Evolutionary conservation across 2,113 vertebrate genomes (phyloP).

Genomic region (Aegithalos caudatus): DNA sequence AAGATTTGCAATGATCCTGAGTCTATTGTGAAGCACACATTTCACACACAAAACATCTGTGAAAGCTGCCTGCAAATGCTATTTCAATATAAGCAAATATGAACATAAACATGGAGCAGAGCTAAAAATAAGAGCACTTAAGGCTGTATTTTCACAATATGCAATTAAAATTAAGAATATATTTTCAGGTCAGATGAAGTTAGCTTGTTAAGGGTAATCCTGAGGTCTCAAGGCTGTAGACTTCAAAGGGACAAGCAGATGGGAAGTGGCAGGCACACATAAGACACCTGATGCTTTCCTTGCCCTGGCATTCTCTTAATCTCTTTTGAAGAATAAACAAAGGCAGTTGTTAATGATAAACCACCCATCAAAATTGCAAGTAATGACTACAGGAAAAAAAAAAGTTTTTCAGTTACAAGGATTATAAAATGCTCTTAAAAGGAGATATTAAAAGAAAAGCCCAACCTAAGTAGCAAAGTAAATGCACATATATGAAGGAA

Average conservation of each 20-base stretch:
- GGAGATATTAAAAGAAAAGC: not conserved
- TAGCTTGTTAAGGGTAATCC: not conserved
- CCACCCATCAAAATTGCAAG: not conserved
- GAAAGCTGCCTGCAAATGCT: not conserved
- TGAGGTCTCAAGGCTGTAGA: not conserved
- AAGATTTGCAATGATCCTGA: not conserved
- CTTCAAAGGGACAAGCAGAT: not conserved
- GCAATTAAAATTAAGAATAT: not conserved
- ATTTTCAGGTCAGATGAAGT: not conserved
- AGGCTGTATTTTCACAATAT: not conserved
- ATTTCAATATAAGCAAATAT: not conserved
- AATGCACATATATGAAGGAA: not conserved
- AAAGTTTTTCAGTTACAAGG: not conserved
- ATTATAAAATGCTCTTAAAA: not conserved
- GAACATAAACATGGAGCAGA: not conserved
- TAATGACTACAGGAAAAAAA: not conserved
- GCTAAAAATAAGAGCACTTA: not conserved
- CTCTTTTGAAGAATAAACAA: constrained; percentile 25
- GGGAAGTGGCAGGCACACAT: not conserved
- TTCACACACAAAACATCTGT: not conserved
- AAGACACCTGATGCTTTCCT: not conserved
- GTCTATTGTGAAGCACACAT: not conserved
- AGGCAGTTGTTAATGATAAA: constrained; percentile 9
- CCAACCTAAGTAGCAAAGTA: not conserved
- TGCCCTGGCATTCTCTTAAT: not conserved